These are phyloP conservation scores for Arbacia lixula DNA, from an alignment of 53 echinoderm and acorn worm genomes.

Conservation along the genomic window DNA sequence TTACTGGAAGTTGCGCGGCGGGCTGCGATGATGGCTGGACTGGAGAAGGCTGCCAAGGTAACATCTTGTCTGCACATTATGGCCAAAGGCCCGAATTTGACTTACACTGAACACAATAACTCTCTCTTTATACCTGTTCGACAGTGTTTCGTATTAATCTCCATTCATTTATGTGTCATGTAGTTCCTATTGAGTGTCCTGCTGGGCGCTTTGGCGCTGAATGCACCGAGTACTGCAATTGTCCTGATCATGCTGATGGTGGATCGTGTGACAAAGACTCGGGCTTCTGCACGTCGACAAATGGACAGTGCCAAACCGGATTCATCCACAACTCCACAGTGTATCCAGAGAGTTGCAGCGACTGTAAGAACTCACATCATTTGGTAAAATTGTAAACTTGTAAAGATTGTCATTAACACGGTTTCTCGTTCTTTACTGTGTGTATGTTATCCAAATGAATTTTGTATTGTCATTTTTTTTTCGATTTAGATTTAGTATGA, in stretches of 20 bases:
- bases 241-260: background rate
- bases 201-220: background rate
- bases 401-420: too few relatives aligned
- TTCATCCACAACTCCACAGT: background rate
- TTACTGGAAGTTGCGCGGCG: constrained; percentile 61
- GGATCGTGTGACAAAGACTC: constrained; percentile 7
- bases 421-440: too few relatives aligned
- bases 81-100: too few relatives aligned
- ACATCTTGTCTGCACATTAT: too few relatives aligned
- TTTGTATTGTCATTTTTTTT: too few relatives aligned
- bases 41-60: constrained; percentile 75
- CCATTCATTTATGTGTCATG: background rate
- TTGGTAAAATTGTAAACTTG: too few relatives aligned
- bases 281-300: background rate
- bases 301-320: constrained; percentile 3
- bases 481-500: too few relatives aligned
- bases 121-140: too few relatives aligned
- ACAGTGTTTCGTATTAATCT: too few relatives aligned
- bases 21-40: constrained; percentile 46
- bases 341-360: background rate
- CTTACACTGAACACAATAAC: too few relatives aligned
- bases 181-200: background rate
- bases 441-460: too few relatives aligned
- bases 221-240: background rate
- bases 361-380: background rate